These are phyloP conservation scores for Agrilus cyanescens DNA, from an alignment of 2,888 invertebrate genomes.

Conservation along the genomic window DNA sequence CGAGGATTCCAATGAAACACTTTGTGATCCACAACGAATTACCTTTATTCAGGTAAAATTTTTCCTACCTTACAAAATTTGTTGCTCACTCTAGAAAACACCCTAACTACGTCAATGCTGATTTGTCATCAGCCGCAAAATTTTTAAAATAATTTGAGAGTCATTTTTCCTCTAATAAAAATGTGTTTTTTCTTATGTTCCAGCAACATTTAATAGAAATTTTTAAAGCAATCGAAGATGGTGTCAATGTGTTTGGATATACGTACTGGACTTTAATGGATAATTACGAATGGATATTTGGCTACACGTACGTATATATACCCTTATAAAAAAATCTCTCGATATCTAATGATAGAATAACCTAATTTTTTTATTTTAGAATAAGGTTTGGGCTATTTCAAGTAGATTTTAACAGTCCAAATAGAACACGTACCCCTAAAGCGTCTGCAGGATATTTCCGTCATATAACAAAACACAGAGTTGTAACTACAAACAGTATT, in stretches of 20 bases:
- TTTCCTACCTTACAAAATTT: too few relatives aligned
- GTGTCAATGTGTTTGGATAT: constrained; percentile 50
- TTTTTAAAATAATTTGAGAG: too few relatives aligned
- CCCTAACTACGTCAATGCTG: too few relatives aligned
- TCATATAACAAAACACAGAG: constrained; percentile 37
- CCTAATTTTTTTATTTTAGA: constrained; percentile 16
- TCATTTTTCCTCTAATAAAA: too few relatives aligned
- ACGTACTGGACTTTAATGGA: constrained; percentile 68
- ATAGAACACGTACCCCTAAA: constrained; percentile 47
- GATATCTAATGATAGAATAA: constrained; percentile 5
- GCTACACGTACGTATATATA: constrained; percentile 50
- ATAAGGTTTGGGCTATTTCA: constrained; percentile 50
- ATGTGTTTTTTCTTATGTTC: too few relatives aligned
- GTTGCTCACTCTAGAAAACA: too few relatives aligned
- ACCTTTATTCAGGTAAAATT: constrained; percentile 27
- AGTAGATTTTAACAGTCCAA: constrained; percentile 48
- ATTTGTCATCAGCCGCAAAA: too few relatives aligned
- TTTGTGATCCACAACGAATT: constrained; percentile 39
- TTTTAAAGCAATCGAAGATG: constrained; percentile 39
- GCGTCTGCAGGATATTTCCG: constrained; percentile 45
- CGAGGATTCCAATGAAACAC: constrained; percentile 34
- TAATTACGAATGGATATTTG: constrained; percentile 66
- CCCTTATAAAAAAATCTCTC: background rate
- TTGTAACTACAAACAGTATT: too few relatives aligned
- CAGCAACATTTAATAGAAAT: constrained; percentile 36